Base-by-base conservation (phyloP, 2,888 invertebrate genomes). In the Chloroclysta siterata region DNA sequence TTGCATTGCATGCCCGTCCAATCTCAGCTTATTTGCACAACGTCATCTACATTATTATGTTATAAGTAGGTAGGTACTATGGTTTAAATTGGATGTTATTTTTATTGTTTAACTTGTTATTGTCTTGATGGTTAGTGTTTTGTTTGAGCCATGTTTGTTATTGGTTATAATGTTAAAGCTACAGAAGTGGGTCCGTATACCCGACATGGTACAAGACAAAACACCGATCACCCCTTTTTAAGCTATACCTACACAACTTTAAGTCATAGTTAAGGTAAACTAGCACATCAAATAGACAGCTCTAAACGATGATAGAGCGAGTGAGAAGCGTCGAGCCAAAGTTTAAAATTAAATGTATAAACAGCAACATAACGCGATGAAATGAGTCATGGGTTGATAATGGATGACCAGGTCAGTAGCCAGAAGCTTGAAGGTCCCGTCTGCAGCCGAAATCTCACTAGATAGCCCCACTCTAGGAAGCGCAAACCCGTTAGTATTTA, bases 21-120 rank as follows among this genome's bases (percentile, higher is more conserved):
- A 89, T 90, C 85, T 90, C 90, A 90, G 91, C 89, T 88, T 84
- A 89, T 89, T 89, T 87, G 74, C 89, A 90, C 90, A 88, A 87
- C 87, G 62, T 65, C 58, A 52, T 65, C 69, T 68, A 65, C 4
- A 55, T 63, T 66, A 71, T 5, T 22, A 13, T 13, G 15, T 33
- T 33, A 33, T 50, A 11, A 44, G n/a, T n/a, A n/a, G n/a, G 17
- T 47, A 10, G 13, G 11, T 66, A 69, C 58, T 65, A 48, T 65
- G 56, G 70, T 66, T 68, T 72, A 70, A 69, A 11, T 56, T 69
- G 51, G 41, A 53, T 60, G 63, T 62, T 65, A 59, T 57, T 61
- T 75, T 60, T 79, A 62, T 65, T 61, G 64, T 72, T 64, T 63
- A 66, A 66, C 57, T 68, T 68, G 63, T 74, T 76, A 73, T 70